Base-by-base conservation (phyloP, 2,113 vertebrate genomes). In the Sinocyclocheilus rhinocerous region DNA sequence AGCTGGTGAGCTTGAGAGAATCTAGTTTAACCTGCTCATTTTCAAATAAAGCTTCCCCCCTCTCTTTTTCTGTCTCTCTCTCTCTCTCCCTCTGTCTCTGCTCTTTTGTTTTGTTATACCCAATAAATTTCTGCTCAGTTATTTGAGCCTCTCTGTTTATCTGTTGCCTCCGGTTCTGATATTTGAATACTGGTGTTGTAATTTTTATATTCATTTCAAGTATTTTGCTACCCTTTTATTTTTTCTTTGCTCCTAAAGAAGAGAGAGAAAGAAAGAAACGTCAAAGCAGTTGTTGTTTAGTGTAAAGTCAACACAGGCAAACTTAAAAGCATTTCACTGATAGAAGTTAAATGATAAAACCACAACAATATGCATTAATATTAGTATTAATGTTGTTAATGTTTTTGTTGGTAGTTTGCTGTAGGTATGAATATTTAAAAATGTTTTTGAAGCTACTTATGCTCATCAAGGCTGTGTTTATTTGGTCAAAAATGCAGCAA, bases 61-160 rank as follows among this genome's bases (percentile, higher is more conserved):
- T 52, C 33, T 18, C 4, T 61, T 24, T 76, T 12, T 48, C 36
- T 29, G 20, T 55, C 36, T 76, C 33, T 57, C 6, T 83, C 6
- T 83, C 29, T n/a, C 45, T 55, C 48, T n/a, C 73, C 45, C 57
- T 85, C 59, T 67, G 26, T 61, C 16, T 76, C 70, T 61, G 29
- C 36, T 52, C 20, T 78, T 63, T 85, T 63, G 4, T 48, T 76
- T 55, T 52, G 12, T 85, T 77, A 2, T 67, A 26, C 26, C 61
- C 10, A 85, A 85, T 70, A 85, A 8, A 85, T 45, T 85, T 85
- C 76, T 79, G 76, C 48, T 76, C 63, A 26, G 22, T 79, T 33
- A 36, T 79, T 69, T 29, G 4, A 45, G 55, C 48, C 22, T 39
- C 33, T 42, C 2, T 76, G 73, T 48, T 67, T 26, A 50, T 70